Base-by-base conservation (phyloP, 2,888 invertebrate species). In the Agonopterix subpropinquella region DNA sequence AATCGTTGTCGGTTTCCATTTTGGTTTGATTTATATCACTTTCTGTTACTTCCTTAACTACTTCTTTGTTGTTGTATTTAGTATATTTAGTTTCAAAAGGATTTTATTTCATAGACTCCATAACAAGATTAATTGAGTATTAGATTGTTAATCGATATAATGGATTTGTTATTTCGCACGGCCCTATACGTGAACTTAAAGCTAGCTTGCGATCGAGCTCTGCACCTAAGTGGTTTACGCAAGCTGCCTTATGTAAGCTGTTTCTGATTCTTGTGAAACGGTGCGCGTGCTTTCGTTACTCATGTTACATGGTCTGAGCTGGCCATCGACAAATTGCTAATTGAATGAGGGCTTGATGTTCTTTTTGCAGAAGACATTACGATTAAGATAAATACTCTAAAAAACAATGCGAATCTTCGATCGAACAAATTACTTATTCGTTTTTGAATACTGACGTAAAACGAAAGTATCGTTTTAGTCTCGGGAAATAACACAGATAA, bases 181-280 rank as follows among this genome's bases (percentile, higher is more conserved):
- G 62, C 62, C 61, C 61, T 59, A 52, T 73, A 77, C 73, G 70
- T 79, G 76, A 82, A 82, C 79, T 80, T 80, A 77, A 79, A 80
- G 78, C 72, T 75, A 65, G 73, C 70, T 78, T 75, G 71, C 69
- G 67, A 69, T 68, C 61, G 64, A 65, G 69, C 71, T 76, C 69
- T 65, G 67, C 75, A 68, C 70, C 73, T 79, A 80, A 83, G 80
- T 78, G 68, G 70, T 77, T 85, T 83, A 77, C 83, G 84, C 79
- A 85, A 86, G 75, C 65, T 59, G 62, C 63, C 73, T 85, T 86
- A 86, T 80, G 79, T 86, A 88, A 88, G 77, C 72, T 70, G 73
- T 74, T 78, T 71, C 72, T 68, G 73, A 72, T 78, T 74, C 77
- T 85, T 85, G 79, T 76, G 85, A 80, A 85, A 84, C 75, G 59